Evolutionary conservation across 2,113 vertebrate species (phyloP), one percentile per base, ranked within the genome.

Genomic region (Syrmaticus mikado): DNA sequence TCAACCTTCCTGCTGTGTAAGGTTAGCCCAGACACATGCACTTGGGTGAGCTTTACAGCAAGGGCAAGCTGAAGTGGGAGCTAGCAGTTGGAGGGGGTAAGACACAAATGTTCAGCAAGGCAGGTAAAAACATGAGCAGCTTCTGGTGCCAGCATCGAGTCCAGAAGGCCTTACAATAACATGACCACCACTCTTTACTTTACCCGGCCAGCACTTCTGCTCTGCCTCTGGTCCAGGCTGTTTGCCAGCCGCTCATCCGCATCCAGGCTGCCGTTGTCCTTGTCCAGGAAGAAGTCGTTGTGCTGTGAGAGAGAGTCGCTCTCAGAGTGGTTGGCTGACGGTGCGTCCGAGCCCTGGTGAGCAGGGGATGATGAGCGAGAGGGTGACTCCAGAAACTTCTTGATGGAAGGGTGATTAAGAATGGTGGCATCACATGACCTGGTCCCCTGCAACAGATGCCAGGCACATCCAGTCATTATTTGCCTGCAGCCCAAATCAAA

Each of bases 331-430:
- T 97, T 98, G 79, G 98, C 97, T 83, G 99, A 99, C 19, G 98
- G 98, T 13, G 99, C 98, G 93, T 99, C 99, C 25, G 99, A 99
- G 90, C 98, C 98, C 94, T 99, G 99, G 97, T 99, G 99, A 90
- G 99, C 98, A 78, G 99, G 99, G 61, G 99, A 99, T 0, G 99
- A 99, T 0, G 99, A 99, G 74, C 99, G 98, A 6, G 99, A 99
- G 14, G 99, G 99, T 2, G 98, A 99, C 91, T 99, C 99, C 97
- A 99, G 95, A 96, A 99, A 99, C 64, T 99, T 99, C 90, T 99
- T 99, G 96, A 99, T 98, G 91, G 99, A 98, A 62, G 99, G 99
- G 96, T 99, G 99, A 97, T 99, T 99, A 89, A 99, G 97, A 94
- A 98, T 98, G 40, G 98, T 98, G 0, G 98, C 68, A 92, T 99